Base-by-base conservation (phyloP, 1,140 invertebrate species). In the Drosophila cardini region DNA sequence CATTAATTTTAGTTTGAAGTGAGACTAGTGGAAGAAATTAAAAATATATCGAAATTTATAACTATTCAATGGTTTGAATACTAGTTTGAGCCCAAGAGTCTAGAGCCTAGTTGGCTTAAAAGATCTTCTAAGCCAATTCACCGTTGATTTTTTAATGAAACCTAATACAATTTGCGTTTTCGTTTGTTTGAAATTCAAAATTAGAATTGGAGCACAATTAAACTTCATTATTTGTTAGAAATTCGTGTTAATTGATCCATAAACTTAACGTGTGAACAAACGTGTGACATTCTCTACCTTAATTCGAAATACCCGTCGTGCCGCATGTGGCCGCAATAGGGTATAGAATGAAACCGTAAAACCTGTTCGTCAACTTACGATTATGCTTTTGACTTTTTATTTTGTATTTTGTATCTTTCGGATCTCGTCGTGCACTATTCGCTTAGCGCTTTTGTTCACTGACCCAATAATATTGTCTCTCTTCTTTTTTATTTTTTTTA, bases 281-380 rank as follows among this genome's bases (percentile, higher is more conserved):
- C 11, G 4, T 32, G 4, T 32, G 15, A 16, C 40, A 32, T 30
- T 34, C 4, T 1, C 8, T 13, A 16, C 16, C 10, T 1, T 4
- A 32, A 52, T 40, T 46, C 18, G 18, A 36, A 38, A 61, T 40
- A 46, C 64, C 71, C 64, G 5, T 40, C 34, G 8, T 32, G 40
- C 15, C 30, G 30, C n/a, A 40, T 32, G 36, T 11, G n/a, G 15
- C 16, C 2, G 6, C 21, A 26, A 26, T 4, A 69, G 71, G 71
- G 71, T 43, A 73, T 55, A 10, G 7, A 68, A 61, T 61, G 77
- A 46, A 77, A 77, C 70, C 74, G 64, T 77, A 87, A 90, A 90
- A 89, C 85, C 85, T 85, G 84, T 89, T 84, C 77, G 68, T 90
- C 81, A 90, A 90, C 68, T 81, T 78, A 80, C 61, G 57, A 78